Evolutionary conservation across 2,888 invertebrate genomes (phyloP).

Genomic region (Tipula confusa): DNA sequence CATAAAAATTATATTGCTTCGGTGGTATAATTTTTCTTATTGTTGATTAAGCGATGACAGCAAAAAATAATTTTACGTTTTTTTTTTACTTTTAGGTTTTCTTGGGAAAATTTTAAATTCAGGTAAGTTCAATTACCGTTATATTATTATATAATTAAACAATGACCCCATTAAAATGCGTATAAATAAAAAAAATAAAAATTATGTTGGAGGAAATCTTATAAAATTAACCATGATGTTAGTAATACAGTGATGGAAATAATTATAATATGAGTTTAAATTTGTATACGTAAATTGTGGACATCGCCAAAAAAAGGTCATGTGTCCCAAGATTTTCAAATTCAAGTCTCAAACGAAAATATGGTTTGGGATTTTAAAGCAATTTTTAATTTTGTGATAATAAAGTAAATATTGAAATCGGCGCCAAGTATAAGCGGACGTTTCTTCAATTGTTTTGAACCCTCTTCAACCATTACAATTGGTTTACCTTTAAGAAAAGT

Average conservation of each 20-base stretch:
- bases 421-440: too few relatives aligned
- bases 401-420: too few relatives aligned
- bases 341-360: too few relatives aligned
- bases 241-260: not conserved
- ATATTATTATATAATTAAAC: not conserved
- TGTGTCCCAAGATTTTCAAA: too few relatives aligned
- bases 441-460: too few relatives aligned
- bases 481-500: too few relatives aligned
- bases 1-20: not conserved
- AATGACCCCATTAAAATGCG: not conserved
- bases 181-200: not conserved
- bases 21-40: not conserved
- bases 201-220: not conserved
- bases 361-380: too few relatives aligned
- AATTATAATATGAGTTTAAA: not conserved
- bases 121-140: constrained; percentile 1
- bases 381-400: too few relatives aligned
- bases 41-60: not conserved
- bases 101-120: constrained; percentile 16
- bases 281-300: too few relatives aligned
- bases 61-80: not conserved
- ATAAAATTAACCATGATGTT: not conserved
- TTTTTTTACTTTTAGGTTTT: not conserved
- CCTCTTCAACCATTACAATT: too few relatives aligned
- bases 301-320: too few relatives aligned